Evolutionary conservation across 1,140 invertebrate species (phyloP).

Genomic region (Temnothorax longispinosus): DNA sequence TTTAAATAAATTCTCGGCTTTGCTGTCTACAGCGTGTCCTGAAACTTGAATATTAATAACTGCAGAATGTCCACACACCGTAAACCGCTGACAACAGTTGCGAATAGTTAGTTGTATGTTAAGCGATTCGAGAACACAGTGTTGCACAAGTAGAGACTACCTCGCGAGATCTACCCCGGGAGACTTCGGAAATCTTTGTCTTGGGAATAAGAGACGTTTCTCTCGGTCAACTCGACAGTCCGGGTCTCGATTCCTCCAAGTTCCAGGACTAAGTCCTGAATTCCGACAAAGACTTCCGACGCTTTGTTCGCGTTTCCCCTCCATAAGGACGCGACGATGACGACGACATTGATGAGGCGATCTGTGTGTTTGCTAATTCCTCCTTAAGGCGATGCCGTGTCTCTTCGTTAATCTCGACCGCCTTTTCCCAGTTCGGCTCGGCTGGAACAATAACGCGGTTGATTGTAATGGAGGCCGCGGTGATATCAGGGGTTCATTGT

Average conservation of each 20-base stretch:
- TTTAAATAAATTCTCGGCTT: neutral
- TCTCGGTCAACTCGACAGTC: conserved; percentile 8
- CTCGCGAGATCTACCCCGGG: neutral
- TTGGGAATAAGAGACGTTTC: neutral
- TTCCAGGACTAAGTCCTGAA: conserved; percentile 1
- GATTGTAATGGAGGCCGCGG: conserved; percentile 71
- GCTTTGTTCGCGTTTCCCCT: conserved; percentile 16
- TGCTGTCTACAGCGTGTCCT: neutral
- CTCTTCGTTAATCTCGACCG: conserved; percentile 67
- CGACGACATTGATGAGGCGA: neutral
- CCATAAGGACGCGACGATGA: neutral
- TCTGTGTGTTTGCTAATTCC: conserved; percentile 61
- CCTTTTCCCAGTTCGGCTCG: conserved; percentile 64
- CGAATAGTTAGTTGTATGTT: conserved; percentile 4
- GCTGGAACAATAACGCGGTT: conserved; percentile 74
- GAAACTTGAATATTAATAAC: conserved; percentile 31
- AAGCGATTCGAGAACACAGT: neutral
- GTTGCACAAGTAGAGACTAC: neutral
- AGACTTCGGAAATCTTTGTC: conserved; percentile 27
- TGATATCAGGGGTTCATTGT: conserved; percentile 73
- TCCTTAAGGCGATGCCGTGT: neutral
- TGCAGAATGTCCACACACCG: neutral
- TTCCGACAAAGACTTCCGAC: conserved; percentile 22
- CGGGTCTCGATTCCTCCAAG: neutral
- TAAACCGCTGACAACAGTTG: conserved; percentile 4